phyloP scores from a whole-genome alignment of 2,888 invertebrate species.

The Luperina testacea region DNA sequence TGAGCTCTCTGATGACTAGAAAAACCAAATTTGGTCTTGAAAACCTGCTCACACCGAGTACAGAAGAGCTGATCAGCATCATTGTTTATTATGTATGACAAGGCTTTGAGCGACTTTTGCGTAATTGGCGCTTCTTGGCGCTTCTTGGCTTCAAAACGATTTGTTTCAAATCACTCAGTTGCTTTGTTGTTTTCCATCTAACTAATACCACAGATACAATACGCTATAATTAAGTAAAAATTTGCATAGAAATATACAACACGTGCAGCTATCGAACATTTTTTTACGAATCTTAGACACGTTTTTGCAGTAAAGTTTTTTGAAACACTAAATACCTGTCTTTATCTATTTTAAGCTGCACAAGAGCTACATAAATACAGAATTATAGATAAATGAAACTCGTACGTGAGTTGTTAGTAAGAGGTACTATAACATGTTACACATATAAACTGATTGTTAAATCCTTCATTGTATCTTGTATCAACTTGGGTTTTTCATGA shows the following conservation, averaged over 20 bases:
- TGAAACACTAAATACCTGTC: background rate
- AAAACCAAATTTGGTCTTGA: background rate
- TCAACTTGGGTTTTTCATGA: constrained; percentile 16
- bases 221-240: background rate
- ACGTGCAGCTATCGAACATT: too few relatives aligned
- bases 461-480: background rate
- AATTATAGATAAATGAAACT: background rate
- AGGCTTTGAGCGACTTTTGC: background rate
- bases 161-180: background rate
- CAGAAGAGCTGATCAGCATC: background rate
- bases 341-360: background rate
- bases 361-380: background rate
- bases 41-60: background rate
- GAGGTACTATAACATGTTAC: background rate
- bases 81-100: background rate
- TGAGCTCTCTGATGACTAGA: background rate
- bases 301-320: constrained; percentile 6
- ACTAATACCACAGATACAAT: background rate
- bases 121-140: too few relatives aligned
- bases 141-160: background rate
- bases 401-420: background rate
- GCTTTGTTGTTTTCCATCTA: background rate
- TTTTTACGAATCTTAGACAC: background rate
- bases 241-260: background rate
- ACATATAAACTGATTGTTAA: background rate